Percentiles rank a stretch among this genome's conserved stretches.
These are phyloP conservation scores for Maccullochella peelii DNA, from an alignment of 2,113 vertebrate species.

Conservation along the genomic window DNA sequence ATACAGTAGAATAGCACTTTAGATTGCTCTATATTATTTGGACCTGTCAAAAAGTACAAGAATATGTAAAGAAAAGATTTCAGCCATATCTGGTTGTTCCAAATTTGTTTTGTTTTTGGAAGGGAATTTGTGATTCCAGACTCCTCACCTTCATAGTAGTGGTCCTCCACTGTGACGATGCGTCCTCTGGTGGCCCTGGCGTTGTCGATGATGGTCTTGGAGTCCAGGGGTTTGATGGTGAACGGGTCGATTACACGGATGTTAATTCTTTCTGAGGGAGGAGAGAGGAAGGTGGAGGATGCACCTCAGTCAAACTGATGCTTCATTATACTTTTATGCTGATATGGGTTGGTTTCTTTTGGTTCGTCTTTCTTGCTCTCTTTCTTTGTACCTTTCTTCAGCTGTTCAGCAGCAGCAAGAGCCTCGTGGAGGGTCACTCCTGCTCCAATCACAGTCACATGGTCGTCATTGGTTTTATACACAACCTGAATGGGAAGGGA, in stretches of 20 bases:
- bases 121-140: background rate
- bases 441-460: constrained; percentile 93
- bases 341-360: background rate
- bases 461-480: constrained; percentile 92
- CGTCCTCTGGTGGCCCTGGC: constrained; percentile 91
- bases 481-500: constrained; percentile 84
- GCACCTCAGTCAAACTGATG: background rate
- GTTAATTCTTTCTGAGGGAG: constrained; percentile 87
- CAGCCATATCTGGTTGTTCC: too few species aligned
- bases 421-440: constrained; percentile 95
- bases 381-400: constrained; percentile 89
- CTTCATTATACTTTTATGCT: background rate
- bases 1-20: background rate
- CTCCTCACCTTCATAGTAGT: constrained; percentile 92
- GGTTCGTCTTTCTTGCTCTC: background rate
- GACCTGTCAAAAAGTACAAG: background rate
- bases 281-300: background rate
- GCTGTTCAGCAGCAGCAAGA: constrained; percentile 89
- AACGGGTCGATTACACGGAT: constrained; percentile 93
- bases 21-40: background rate
- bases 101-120: background rate
- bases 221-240: constrained; percentile 96
- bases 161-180: constrained; percentile 95
- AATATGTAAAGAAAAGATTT: background rate
- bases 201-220: constrained; percentile 90